Percentiles rank a stretch among this genome's conserved stretches.
Conservation (phyloP, 2,888 invertebrate species). For the Mycogona germanica region DNA sequence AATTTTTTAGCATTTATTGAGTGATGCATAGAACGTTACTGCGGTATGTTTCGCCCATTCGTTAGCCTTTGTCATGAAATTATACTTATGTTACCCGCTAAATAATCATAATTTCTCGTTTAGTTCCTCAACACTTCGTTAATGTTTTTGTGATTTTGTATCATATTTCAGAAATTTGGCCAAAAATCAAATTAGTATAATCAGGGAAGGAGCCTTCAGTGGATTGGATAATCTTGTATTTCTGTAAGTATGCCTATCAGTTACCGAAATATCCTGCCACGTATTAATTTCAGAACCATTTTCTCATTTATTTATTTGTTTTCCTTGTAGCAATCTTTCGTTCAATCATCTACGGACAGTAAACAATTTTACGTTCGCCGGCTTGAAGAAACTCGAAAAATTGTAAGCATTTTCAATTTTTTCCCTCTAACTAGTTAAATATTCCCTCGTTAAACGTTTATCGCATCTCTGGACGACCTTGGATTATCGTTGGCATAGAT, state of each 20-base stretch:
- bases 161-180: constrained; percentile 17
- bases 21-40: no score
- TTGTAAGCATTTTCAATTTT: constrained; percentile 36
- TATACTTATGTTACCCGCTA: not conserved
- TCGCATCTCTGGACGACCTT: no score
- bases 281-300: not conserved
- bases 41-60: no score
- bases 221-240: constrained; percentile 37
- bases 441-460: not conserved
- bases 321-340: constrained; percentile 6
- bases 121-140: not conserved
- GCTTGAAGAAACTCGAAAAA: constrained; percentile 51
- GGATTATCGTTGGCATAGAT: no score
- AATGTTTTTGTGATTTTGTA: not conserved
- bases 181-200: constrained; percentile 25
- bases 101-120: constrained; percentile 1
- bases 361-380: constrained; percentile 54
- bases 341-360: constrained; percentile 3
- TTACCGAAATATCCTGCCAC: not conserved
- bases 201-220: constrained; percentile 58
- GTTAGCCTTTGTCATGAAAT: no score
- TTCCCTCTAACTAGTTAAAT: not conserved
- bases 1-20: no score
- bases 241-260: not conserved
- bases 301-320: not conserved